Evolutionary conservation across 2,113 vertebrate genomes (phyloP).

Genomic region (Tauraco erythrolophus): DNA sequence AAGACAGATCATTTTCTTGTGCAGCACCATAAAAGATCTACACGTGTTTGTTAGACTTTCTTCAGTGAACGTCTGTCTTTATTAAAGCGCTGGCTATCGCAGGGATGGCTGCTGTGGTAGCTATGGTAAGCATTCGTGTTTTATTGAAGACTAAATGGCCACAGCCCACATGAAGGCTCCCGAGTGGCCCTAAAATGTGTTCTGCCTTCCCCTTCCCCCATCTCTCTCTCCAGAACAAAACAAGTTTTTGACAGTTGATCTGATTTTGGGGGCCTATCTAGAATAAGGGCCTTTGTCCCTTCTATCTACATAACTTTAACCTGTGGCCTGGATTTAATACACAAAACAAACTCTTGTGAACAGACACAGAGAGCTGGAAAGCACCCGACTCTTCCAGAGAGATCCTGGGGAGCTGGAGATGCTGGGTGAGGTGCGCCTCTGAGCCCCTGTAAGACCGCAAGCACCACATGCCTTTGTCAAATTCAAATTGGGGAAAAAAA

Average conservation of each 20-base stretch:
- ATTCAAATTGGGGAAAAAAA: not conserved
- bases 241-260: not conserved
- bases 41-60: constrained; percentile 9
- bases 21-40: constrained; percentile 10
- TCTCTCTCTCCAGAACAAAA: not conserved
- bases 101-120: constrained; percentile 50
- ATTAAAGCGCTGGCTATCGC: constrained; percentile 41
- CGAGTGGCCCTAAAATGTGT: constrained; percentile 1
- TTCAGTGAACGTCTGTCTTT: constrained; percentile 23
- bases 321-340: not conserved
- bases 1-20: constrained; percentile 36
- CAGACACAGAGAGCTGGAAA: not conserved
- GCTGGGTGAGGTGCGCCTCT: not conserved
- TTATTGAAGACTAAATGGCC: constrained; percentile 71
- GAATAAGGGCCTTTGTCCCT: not conserved
- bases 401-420: not conserved
- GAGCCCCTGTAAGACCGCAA: not conserved
- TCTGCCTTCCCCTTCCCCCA: not conserved
- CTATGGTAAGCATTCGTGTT: constrained; percentile 74
- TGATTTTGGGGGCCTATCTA: not conserved
- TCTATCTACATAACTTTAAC: not conserved
- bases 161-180: constrained; percentile 52
- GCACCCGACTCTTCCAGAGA: not conserved
- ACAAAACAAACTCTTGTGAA: not conserved
- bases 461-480: not conserved